Evolutionary conservation across 2,113 vertebrate genomes (phyloP), one percentile per base, ranked within the genome.

Genomic region (Gnathonemus echidnorhynchus): DNA sequence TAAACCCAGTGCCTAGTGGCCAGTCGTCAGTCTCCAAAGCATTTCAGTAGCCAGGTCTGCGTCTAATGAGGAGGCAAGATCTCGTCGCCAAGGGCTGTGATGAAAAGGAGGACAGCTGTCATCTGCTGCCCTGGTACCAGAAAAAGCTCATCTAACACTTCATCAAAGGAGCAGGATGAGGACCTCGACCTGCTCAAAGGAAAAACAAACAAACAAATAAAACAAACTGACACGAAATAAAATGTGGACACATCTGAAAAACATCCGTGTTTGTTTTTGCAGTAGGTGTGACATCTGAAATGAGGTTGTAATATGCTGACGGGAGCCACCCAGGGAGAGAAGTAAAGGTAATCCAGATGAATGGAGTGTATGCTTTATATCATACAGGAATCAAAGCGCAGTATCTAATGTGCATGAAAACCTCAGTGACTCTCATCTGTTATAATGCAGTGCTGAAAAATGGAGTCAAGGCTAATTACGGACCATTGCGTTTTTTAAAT

Each of bases 131-230:
- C 31, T 6, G 1, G 27, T 6, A 13, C 31, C 21, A 31, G 70
- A 19, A 19, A 77, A 93, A 93, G 92, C 70, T 80, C 94, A 91
- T 92, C 90, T 90, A 89, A 88, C 90, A 91, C 80, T 90, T 89
- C 86, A 91, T 91, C 92, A 93, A 91, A 86, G 91, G 90, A 89
- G 87, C 70, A 88, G 91, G 91, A 91, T 87, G 88, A 92, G 17
- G 5, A 77, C 62, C 4, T 31, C n/a, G 2, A 66, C n/a, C 62
- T 3, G n/a, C 9, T 66, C 62, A 88, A 66, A 88, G 91, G 92
- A 89, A 85, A 90, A 92, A 17, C 74, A 80, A 80, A 80, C 35
- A 80, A 80, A 42, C 6, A 19, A 39, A 17, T 7, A 39, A 42
- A 80, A 80, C 7, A 80, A 80, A 80, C 15, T 0, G 35, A 42